Conservation (phyloP, 2,113 vertebrate genomes). For the Siniperca chuatsi region DNA sequence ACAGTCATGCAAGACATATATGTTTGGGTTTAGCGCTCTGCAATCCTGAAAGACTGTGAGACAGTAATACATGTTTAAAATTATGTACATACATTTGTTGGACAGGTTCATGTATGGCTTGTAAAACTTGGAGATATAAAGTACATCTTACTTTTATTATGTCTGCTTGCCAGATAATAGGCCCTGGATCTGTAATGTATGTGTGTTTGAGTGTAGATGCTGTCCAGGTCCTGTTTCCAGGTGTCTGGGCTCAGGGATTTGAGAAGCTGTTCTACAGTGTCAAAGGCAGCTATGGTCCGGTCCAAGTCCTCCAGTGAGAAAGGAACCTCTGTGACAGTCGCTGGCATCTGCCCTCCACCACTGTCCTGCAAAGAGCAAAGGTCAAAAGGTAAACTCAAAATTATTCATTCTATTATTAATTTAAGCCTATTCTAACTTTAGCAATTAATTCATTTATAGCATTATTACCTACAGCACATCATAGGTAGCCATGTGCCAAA, state of each 20-base stretch:
- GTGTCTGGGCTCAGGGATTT: slow-evolving; percentile 91
- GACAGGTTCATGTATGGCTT: not conserved
- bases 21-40: not conserved
- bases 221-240: slow-evolving; percentile 94
- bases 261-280: slow-evolving; percentile 93
- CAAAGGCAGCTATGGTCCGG: slow-evolving; percentile 90
- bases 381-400: slow-evolving; percentile 2
- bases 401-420: not conserved
- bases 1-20: not conserved
- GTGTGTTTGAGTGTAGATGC: slow-evolving; percentile 89
- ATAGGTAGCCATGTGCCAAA: not conserved
- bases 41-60: not conserved
- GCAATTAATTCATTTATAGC: not conserved
- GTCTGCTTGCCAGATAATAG: slow-evolving; percentile 88
- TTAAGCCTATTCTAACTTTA: not conserved
- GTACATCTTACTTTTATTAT: slow-evolving; percentile 89
- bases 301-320: slow-evolving; percentile 89
- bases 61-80: not conserved
- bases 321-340: slow-evolving; percentile 86
- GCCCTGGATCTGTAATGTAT: slow-evolving; percentile 88
- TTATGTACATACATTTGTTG: not conserved
- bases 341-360: slow-evolving; percentile 70
- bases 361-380: slow-evolving; percentile 55
- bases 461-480: not conserved
- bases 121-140: not conserved